These are phyloP conservation scores for Cantharis rustica DNA, from an alignment of 2,888 invertebrate species.

Conservation along the genomic window DNA sequence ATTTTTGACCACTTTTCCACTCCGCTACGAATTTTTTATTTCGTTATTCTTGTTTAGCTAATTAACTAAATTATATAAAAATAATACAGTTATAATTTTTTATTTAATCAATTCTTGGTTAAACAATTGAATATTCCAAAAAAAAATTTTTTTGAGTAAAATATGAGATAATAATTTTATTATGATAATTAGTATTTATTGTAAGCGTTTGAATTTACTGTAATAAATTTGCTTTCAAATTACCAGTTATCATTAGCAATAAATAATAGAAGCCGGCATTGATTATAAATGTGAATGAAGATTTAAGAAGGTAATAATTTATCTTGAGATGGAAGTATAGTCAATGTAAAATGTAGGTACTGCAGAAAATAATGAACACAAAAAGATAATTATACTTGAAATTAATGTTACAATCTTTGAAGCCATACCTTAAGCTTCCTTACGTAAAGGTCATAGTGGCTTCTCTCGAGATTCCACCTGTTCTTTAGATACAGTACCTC, in stretches of 20 bases:
- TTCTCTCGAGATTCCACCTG: constrained; percentile 1
- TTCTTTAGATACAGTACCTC: not conserved
- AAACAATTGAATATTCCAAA: no score
- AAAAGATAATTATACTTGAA: not conserved
- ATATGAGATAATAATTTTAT: no score
- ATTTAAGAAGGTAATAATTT: not conserved
- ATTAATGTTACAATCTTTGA: not conserved
- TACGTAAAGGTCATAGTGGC: not conserved
- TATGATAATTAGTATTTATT: no score
- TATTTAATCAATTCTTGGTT: no score
- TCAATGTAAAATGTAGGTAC: not conserved
- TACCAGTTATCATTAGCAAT: not conserved
- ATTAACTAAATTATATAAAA: no score
- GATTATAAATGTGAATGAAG: not conserved
- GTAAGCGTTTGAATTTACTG: not conserved
- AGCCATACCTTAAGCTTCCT: not conserved
- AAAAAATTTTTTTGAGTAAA: no score
- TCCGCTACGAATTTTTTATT: no score
- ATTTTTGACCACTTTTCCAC: no score
- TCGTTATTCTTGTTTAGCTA: no score
- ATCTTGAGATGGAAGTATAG: not conserved
- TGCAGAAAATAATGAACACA: not conserved
- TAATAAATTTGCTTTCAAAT: not conserved
- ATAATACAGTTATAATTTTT: no score
- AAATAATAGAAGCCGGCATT: not conserved